Percentiles rank a stretch among this genome's conserved stretches.
Evolutionary conservation across 2,888 invertebrate genomes (phyloP).

Genomic region (Lasioglossum zephyrum): DNA sequence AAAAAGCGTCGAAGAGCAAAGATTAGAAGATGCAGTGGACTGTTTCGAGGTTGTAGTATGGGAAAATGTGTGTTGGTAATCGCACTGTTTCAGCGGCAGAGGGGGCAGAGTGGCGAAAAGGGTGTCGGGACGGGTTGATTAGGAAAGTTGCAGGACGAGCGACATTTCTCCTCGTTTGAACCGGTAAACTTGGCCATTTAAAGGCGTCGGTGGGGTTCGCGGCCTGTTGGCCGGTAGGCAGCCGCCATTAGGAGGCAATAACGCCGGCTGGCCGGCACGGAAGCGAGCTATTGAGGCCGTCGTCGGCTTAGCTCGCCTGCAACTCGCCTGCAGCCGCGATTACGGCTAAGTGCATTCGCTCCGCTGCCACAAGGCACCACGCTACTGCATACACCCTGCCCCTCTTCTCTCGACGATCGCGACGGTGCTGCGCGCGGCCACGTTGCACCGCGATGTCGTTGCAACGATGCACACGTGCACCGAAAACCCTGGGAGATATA

Average conservation of each 20-base stretch:
- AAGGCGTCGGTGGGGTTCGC: slow-evolving; percentile 50
- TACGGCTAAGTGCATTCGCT: slow-evolving; percentile 78
- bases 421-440: slow-evolving; percentile 14
- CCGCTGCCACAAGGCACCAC: slow-evolving; percentile 48
- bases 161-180: slow-evolving; percentile 53
- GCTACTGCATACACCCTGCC: not conserved
- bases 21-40: not conserved
- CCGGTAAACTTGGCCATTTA: slow-evolving; percentile 51
- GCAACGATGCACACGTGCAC: slow-evolving; percentile 46
- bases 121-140: slow-evolving; percentile 16
- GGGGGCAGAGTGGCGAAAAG: not conserved
- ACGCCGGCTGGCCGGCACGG: slow-evolving; percentile 68
- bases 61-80: not conserved
- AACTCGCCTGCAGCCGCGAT: slow-evolving; percentile 72
- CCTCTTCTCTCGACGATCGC: not conserved
- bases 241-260: slow-evolving; percentile 69
- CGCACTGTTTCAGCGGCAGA: not conserved
- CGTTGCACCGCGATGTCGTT: slow-evolving; percentile 27
- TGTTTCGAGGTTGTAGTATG: not conserved
- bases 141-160: slow-evolving; percentile 32
- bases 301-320: slow-evolving; percentile 71
- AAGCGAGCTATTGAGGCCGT: slow-evolving; percentile 77
- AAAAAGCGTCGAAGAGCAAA: not conserved
- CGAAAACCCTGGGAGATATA: not conserved
- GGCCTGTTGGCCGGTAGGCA: slow-evolving; percentile 52